phyloP scores from a whole-genome alignment of 2,797 vertebrate genomes.

The Cossypha polioptera region DNA sequence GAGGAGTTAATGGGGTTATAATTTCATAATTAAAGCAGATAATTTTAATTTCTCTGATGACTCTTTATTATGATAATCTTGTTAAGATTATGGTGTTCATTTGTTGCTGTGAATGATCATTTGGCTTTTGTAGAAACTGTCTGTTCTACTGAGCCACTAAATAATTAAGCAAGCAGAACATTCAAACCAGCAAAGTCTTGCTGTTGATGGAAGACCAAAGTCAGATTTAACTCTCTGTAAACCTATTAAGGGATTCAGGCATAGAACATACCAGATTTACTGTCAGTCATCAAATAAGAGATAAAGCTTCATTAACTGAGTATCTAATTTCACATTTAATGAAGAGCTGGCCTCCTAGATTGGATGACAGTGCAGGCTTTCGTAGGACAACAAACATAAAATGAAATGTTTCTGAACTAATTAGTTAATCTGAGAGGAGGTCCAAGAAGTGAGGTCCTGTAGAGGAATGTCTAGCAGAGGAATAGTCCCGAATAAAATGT shows the following conservation, averaged over 20 bases:
- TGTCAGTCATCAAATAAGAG: slow-evolving; percentile 11
- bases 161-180: slow-evolving; percentile 65
- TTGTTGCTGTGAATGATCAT: slow-evolving; percentile 67
- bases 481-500: not conserved
- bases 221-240: slow-evolving; percentile 50
- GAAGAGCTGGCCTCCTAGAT: slow-evolving; percentile 2
- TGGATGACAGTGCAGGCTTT: not conserved
- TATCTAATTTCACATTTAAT: slow-evolving; percentile 51
- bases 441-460: not conserved
- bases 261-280: slow-evolving; percentile 29
- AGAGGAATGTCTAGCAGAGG: not conserved
- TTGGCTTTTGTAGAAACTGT: slow-evolving; percentile 57
- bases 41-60: slow-evolving; percentile 77
- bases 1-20: slow-evolving; percentile 80
- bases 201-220: slow-evolving; percentile 61
- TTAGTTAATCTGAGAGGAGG: not conserved
- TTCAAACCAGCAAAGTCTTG: slow-evolving; percentile 33
- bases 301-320: slow-evolving; percentile 52
- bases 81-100: slow-evolving; percentile 76
- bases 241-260: slow-evolving; percentile 34
- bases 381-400: not conserved
- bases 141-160: slow-evolving; percentile 51
- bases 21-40: slow-evolving; percentile 81
- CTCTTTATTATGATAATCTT: slow-evolving; percentile 76
- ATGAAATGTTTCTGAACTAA: not conserved